Evolutionary conservation across 2,888 invertebrate genomes (phyloP), one percentile per base, ranked within the genome.

Genomic region (Ormyrus pomaceus): DNA sequence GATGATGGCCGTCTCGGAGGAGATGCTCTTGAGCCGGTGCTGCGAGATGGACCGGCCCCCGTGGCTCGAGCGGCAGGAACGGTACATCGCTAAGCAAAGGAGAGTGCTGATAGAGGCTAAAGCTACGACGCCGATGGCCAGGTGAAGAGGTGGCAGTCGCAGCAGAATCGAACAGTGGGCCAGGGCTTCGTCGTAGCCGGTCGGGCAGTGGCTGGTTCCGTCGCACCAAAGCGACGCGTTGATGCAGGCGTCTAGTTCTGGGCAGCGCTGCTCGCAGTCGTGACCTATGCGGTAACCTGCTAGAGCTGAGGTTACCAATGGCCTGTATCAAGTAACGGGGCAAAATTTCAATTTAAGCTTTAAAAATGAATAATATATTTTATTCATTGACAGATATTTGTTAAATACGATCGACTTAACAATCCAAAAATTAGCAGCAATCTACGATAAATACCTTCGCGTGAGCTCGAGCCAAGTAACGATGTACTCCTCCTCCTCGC

Each of bases 381-480:
- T 34, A 19, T 61, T 61, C 0, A 11, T 19, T 61, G 6, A 10
- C 10, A 61, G 7, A 58, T 58, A 11, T 9, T n/a, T n/a, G n/a
- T n/a, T n/a, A 58, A 58, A 1, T 58, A 53, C 11, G 53, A 34
- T 34, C 34, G 34, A 34, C 4, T 34, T 34, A 34, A 34, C 34
- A 53, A 56, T 11, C 56, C 13, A 56, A 56, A 6, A 69, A 59
- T 50, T 11, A 59, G n/a, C 34, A 34, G 34, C 34, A 34, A 4
- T 4, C 4, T 50, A 55, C 51, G 6, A 34, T 10, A 66, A 53
- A 1, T 1, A 93, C 93, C 93, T 92, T 88, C 94, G 94, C 82
- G 95, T 93, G 87, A 97, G 93, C 91, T 97, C 97, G 89, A 97
- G 92, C 97, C 97, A 97, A 81, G 95, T 94, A 66, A 97, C 93